A percentile compares a stretch with the other conserved stretches of the same genome.
Evolutionary conservation across 2,888 invertebrate species (phyloP).

Genomic region (Dichetophora obliterata): DNA sequence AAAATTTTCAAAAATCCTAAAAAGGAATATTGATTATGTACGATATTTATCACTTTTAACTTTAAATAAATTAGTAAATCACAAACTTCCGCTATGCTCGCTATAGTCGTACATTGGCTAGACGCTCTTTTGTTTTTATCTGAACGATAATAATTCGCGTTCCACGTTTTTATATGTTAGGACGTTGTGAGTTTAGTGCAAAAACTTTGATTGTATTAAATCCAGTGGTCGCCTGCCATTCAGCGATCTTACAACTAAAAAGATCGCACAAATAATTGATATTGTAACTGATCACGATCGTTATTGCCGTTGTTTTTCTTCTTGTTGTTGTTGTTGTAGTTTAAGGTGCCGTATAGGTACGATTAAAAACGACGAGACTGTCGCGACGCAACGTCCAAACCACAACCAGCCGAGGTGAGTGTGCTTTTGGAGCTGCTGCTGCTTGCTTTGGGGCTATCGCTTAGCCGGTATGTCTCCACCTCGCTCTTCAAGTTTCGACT

Average conservation of each 20-base stretch:
- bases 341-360: background rate
- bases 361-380: background rate
- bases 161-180: conserved; percentile 14
- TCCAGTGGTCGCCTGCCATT: conserved; percentile 43
- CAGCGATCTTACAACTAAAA: conserved; percentile 45
- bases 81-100: conserved; percentile 9
- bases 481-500: background rate
- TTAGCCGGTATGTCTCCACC: background rate
- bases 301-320: background rate
- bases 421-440: background rate
- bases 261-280: conserved; percentile 27
- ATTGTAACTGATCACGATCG: conserved; percentile 33
- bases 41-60: background rate
- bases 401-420: background rate
- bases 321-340: background rate
- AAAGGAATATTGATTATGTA: background rate
- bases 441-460: background rate
- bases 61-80: too few relatives aligned
- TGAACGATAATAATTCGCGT: conserved; percentile 16
- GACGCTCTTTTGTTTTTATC: conserved; percentile 20
- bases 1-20: background rate
- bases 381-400: conserved; percentile 3
- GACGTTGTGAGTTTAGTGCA: conserved; percentile 4
- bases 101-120: background rate
- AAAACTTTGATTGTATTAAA: conserved; percentile 29